A percentile compares a stretch with the other conserved stretches of the same genome.
Evolutionary conservation across 2,797 vertebrate species (phyloP).

Genomic region (Hippocampus kuda): DNA sequence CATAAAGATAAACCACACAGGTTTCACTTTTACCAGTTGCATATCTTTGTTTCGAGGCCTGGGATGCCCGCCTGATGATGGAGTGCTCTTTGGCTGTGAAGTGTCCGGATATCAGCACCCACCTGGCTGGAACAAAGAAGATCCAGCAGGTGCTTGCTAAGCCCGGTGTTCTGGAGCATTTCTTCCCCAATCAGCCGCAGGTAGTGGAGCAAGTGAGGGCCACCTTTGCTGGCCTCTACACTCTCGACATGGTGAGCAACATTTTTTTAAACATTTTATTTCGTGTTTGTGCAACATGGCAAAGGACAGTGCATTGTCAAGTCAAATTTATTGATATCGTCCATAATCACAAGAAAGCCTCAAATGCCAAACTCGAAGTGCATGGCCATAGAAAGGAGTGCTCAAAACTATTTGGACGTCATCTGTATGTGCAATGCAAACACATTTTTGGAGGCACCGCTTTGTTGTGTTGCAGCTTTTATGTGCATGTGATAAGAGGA

Average conservation of each 20-base stretch:
- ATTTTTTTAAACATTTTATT: too few species aligned
- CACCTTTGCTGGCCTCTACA: constrained; percentile 87
- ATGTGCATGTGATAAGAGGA: too few species aligned
- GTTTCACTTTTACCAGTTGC: neutral
- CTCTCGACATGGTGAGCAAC: constrained; percentile 76
- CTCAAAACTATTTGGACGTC: too few species aligned
- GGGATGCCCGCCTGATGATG: constrained; percentile 83
- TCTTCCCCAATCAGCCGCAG: constrained; percentile 69
- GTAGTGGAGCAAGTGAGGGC: constrained; percentile 71
- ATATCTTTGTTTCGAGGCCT: constrained; percentile 61
- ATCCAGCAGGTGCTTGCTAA: constrained; percentile 86
- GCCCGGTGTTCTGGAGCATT: constrained; percentile 72
- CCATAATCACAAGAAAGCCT: too few species aligned
- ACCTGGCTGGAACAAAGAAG: constrained; percentile 91
- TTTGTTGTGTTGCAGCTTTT: too few species aligned
- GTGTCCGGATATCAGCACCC: constrained; percentile 86
- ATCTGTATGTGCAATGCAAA: neutral
- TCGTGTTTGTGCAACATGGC: too few species aligned
- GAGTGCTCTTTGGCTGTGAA: constrained; percentile 85
- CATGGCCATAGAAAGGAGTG: too few species aligned
- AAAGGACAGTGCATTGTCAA: too few species aligned
- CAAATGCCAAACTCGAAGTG: too few species aligned
- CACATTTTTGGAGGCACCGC: neutral
- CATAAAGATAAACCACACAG: too few species aligned
- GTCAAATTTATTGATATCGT: too few species aligned